Evolutionary conservation across 2,113 vertebrate species (phyloP).

Genomic region (Melospiza melodia): DNA sequence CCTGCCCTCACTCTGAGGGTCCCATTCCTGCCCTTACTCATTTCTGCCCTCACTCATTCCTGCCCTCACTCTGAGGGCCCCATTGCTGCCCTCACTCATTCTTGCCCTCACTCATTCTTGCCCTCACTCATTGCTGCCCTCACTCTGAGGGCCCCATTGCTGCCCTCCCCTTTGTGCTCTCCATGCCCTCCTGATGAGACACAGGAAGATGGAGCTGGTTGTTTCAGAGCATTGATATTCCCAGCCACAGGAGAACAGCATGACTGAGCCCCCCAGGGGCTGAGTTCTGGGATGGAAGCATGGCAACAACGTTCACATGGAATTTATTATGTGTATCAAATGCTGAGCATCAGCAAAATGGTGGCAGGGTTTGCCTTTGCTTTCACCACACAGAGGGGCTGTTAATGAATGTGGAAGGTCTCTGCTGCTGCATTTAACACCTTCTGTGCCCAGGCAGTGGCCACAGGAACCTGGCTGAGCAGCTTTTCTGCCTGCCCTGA

Average conservation of each 20-base stretch:
- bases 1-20: no score
- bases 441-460: not conserved
- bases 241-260: not conserved
- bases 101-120: not conserved
- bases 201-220: not conserved
- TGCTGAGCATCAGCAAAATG: slow-evolving; percentile 46
- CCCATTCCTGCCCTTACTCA: no score
- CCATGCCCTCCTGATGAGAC: not conserved
- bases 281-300: slow-evolving; percentile 2
- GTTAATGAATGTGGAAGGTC: not conserved
- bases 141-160: not conserved
- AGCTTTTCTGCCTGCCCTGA: not conserved
- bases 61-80: no score
- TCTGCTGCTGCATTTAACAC: not conserved
- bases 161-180: not conserved
- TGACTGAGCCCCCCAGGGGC: slow-evolving; percentile 4
- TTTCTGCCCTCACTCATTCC: no score
- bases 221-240: slow-evolving; percentile 22
- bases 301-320: not conserved
- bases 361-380: slow-evolving; percentile 39
- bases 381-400: slow-evolving; percentile 9
- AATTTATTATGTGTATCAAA: slow-evolving; percentile 49
- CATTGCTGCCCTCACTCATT: no score
- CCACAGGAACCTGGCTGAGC: not conserved
- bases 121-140: not conserved